Evolutionary conservation across 2,113 vertebrate species (phyloP).

Genomic region (human (Homo sapiens)): DNA sequence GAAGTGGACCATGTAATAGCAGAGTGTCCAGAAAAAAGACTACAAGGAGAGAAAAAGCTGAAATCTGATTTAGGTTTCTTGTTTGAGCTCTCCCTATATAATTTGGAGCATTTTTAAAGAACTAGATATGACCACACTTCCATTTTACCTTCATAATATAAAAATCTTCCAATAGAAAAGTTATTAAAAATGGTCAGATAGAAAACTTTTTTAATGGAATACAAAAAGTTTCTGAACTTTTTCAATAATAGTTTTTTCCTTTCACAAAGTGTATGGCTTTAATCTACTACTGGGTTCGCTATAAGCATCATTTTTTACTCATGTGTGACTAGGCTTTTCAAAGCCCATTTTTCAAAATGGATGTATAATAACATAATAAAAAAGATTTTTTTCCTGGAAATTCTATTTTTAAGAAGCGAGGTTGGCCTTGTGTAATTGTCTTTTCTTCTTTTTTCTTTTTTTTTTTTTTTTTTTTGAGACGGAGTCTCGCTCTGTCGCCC

Average conservation of each 20-base stretch:
- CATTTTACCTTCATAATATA: slow-evolving; percentile 48
- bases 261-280: neutral
- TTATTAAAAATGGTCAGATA: slow-evolving; percentile 39
- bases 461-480: slow-evolving; percentile 45
- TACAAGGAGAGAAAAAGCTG: neutral
- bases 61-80: neutral
- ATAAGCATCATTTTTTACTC: neutral
- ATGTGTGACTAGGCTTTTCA: neutral
- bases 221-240: slow-evolving; percentile 23
- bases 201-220: slow-evolving; percentile 50
- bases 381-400: slow-evolving; percentile 53
- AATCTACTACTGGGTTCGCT: neutral
- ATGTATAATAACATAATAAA: slow-evolving; percentile 39
- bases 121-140: neutral
- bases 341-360: slow-evolving; percentile 51
- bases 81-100: neutral
- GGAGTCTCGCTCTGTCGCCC: too few relatives aligned
- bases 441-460: slow-evolving; percentile 59
- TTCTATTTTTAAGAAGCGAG: neutral
- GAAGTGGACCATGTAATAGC: neutral
- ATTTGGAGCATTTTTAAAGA: neutral
- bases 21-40: neutral
- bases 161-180: slow-evolving; percentile 48
- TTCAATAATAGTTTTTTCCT: neutral
- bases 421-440: slow-evolving; percentile 24